Conservation (phyloP, 2,113 vertebrate genomes). For the Glaucidium brasilianum region DNA sequence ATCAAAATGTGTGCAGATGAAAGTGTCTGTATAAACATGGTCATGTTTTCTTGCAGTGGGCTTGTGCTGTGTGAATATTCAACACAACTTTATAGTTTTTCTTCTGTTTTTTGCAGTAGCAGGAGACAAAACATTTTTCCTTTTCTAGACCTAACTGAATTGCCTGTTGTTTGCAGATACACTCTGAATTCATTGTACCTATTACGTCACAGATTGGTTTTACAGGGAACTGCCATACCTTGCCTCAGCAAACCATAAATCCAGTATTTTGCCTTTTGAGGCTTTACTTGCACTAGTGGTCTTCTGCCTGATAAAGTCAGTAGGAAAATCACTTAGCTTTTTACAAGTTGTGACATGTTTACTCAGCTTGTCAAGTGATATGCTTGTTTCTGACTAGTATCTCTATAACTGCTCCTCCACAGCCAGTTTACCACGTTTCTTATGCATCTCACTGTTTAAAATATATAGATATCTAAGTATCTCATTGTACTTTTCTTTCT, state of each 20-base stretch:
- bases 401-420: background rate
- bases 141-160: background rate
- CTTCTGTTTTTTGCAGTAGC: background rate
- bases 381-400: background rate
- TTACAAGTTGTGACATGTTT: background rate
- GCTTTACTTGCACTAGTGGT: background rate
- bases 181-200: background rate
- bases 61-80: background rate
- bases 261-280: background rate
- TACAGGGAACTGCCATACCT: background rate
- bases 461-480: background rate
- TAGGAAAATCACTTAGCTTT: background rate
- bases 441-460: background rate
- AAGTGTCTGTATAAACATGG: background rate
- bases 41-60: background rate
- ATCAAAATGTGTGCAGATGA: background rate
- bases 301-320: background rate
- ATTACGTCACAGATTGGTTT: background rate
- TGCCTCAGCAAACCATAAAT: background rate
- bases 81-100: background rate
- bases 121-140: background rate
- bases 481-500: background rate
- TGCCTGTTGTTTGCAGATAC: background rate
- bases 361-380: background rate
- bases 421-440: background rate